These are phyloP conservation scores for Zoanthus sociatus DNA, from an alignment of 92 coral and sea anemone genomes.

Conservation along the genomic window DNA sequence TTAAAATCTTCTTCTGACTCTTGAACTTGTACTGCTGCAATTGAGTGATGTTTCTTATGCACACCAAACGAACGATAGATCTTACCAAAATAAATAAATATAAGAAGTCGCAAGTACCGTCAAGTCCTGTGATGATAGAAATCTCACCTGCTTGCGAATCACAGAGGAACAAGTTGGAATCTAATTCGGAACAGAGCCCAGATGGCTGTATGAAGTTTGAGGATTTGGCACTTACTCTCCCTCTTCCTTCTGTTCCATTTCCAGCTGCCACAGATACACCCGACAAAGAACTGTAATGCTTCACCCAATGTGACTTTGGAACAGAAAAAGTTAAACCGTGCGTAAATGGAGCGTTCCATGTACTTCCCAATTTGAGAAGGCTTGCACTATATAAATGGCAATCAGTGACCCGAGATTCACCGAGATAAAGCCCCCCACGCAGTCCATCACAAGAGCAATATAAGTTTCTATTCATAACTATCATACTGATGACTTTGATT, in stretches of 20 bases:
- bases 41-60: neutral
- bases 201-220: neutral
- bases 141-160: conserved; percentile 56
- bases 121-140: conserved; percentile 43
- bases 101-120: neutral
- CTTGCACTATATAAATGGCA: no score
- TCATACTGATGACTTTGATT: no score
- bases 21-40: neutral
- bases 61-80: neutral
- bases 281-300: neutral
- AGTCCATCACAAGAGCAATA: no score
- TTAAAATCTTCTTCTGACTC: neutral
- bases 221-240: neutral
- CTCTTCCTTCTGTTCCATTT: neutral
- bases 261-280: neutral
- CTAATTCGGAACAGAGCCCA: conserved; percentile 57
- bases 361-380: no score
- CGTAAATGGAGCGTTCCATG: neutral
- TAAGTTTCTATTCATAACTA: no score
- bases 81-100: neutral
- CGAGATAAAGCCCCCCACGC: no score
- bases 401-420: no score
- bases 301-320: neutral
- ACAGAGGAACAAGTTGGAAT: conserved; percentile 54
- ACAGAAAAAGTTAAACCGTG: neutral